Percentiles rank a stretch among this genome's conserved stretches.
Evolutionary conservation across 2,113 vertebrate genomes (phyloP).

Genomic region (Corythaixoides concolor): DNA sequence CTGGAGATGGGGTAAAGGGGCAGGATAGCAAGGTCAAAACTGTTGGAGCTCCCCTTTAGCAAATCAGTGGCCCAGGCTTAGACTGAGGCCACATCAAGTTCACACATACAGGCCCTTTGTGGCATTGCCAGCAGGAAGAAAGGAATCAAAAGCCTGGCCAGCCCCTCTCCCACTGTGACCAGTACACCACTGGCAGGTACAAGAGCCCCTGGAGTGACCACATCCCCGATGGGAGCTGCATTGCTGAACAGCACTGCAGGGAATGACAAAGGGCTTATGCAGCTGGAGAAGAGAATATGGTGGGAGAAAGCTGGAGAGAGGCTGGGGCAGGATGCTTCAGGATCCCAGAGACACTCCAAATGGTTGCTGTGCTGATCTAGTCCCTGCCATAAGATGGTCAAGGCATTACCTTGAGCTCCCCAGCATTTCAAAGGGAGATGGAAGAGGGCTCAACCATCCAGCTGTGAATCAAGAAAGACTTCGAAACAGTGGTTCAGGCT

Average conservation of each 20-base stretch:
- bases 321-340: background rate
- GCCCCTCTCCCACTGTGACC: background rate
- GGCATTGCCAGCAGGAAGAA: background rate
- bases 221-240: background rate
- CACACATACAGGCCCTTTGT: rapidly evolving
- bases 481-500: background rate
- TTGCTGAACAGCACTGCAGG: background rate
- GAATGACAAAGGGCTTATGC: background rate
- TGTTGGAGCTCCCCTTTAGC: background rate
- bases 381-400: background rate
- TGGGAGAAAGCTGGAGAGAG: background rate
- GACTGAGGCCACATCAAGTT: background rate
- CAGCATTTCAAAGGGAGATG: background rate
- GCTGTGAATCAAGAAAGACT: background rate
- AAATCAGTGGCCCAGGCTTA: rapidly evolving
- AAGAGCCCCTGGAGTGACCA: background rate
- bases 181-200: background rate
- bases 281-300: background rate
- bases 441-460: background rate
- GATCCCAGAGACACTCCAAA: background rate
- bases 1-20: background rate
- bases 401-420: background rate
- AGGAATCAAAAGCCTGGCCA: background rate
- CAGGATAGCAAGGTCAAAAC: background rate
- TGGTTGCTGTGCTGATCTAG: background rate